These are phyloP conservation scores for Archips crataeganus DNA, from an alignment of 2,888 invertebrate genomes.

Conservation along the genomic window DNA sequence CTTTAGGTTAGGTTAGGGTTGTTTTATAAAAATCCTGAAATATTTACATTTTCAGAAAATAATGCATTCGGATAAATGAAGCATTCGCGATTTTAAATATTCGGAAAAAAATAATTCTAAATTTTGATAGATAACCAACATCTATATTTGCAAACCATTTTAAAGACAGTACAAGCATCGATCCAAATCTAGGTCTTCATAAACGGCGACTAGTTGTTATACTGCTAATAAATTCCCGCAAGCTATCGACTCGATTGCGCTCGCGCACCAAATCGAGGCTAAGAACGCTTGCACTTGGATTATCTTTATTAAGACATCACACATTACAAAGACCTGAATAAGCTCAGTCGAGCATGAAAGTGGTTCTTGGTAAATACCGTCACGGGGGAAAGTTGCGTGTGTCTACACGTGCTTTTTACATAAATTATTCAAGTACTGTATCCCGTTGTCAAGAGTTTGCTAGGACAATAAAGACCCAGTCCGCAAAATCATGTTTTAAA, in stretches of 20 bases:
- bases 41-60: too few relatives aligned
- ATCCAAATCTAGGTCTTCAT: not conserved
- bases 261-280: conserved; percentile 8
- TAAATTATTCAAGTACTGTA: conserved; percentile 34
- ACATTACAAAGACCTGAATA: conserved; percentile 41
- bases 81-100: too few relatives aligned
- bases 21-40: too few relatives aligned
- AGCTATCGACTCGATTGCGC: conserved; percentile 10
- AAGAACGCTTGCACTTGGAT: conserved; percentile 29
- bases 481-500: not conserved
- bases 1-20: too few relatives aligned
- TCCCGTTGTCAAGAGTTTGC: conserved; percentile 29
- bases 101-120: too few relatives aligned
- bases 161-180: too few relatives aligned
- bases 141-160: too few relatives aligned
- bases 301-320: conserved; percentile 41
- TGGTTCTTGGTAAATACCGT: conserved; percentile 50
- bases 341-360: conserved; percentile 47
- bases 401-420: conserved; percentile 40
- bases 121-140: too few relatives aligned
- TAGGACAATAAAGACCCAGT: not conserved
- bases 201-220: not conserved
- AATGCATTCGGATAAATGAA: too few relatives aligned
- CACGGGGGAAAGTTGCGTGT: conserved; percentile 42
- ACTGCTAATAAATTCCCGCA: not conserved